Evolutionary conservation across 2,888 invertebrate genomes (phyloP), one percentile per base, ranked within the genome.

Genomic region (Archips xylosteana): DNA sequence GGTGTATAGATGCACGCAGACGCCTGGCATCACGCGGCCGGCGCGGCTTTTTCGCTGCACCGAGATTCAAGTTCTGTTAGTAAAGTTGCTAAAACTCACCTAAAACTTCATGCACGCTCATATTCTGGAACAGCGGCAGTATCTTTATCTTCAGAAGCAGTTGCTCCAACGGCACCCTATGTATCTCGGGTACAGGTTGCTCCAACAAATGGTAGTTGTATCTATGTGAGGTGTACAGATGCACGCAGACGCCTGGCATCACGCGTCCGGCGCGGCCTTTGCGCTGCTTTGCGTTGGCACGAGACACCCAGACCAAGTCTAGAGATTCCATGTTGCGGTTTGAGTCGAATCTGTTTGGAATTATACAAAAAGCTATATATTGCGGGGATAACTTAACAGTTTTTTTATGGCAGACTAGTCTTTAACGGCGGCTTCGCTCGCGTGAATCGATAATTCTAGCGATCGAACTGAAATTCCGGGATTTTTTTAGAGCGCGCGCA

Each of bases 201-300:
- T 96, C 95, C 6, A 96, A 84, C 76, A 98, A 91, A 74, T 97
- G 96, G 78, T 97, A 87, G 45, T 92, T 87, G 84, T 95, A 97
- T 59, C 97, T 95, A 78, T 97, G 96, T 0, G 96, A 95, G 0
- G 98, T 98, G 87, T 97, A 99, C 65, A 99, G 92, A 83, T 99
- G 98, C 72, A 98, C 96, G 83, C 97, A 98, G 39, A 98, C 96
- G 0, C 99, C 99, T 0, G 97, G 95, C 96, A 97, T 97, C 3
- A 98, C 98, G 70, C 99, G 96, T 0, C 99, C 99, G 13, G 99
- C 98, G 63, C 99, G 95, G 42, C 99, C 99, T 84, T 96, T 96
- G 45, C 99, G 95, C 85, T 99, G 99, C 76, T 97, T 94, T 0
- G 98, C 98, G 90, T 98, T 99, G 0, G 99, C 98, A 54, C 96